Evolutionary conservation across 2,797 vertebrate species (phyloP).

Genomic region (Sebastes steindachneri): DNA sequence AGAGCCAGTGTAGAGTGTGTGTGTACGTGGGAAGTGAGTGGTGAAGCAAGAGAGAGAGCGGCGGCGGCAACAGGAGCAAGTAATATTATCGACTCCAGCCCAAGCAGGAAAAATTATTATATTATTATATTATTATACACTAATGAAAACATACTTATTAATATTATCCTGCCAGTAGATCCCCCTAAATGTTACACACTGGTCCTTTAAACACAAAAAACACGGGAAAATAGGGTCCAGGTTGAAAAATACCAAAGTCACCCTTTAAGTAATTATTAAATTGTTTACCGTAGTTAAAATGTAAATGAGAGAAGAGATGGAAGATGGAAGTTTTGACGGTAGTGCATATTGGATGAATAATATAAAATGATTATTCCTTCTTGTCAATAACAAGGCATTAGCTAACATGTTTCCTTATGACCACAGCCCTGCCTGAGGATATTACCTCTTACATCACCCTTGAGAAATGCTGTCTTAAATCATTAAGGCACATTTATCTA

Average conservation of each 20-base stretch:
- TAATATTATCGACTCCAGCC: accelerated
- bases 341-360: background rate
- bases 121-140: too few species aligned
- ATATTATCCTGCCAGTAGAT: too few species aligned
- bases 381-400: background rate
- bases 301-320: background rate
- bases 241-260: accelerated
- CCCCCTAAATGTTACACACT: too few species aligned
- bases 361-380: background rate
- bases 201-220: too few species aligned
- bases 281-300: background rate
- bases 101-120: too few species aligned
- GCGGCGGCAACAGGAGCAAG: accelerated
- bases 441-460: background rate
- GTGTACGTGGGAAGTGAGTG: too few species aligned
- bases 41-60: too few species aligned
- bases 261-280: background rate
- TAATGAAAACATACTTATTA: accelerated
- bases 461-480: slow-evolving; percentile 11
- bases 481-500: background rate
- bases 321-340: background rate
- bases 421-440: background rate
- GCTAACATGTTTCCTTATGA: background rate
- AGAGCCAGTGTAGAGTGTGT: too few species aligned
- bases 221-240: background rate